Evolutionary conservation across 2,888 invertebrate species (phyloP), one percentile per base, ranked within the genome.

Genomic region (Leucozona laternaria): DNA sequence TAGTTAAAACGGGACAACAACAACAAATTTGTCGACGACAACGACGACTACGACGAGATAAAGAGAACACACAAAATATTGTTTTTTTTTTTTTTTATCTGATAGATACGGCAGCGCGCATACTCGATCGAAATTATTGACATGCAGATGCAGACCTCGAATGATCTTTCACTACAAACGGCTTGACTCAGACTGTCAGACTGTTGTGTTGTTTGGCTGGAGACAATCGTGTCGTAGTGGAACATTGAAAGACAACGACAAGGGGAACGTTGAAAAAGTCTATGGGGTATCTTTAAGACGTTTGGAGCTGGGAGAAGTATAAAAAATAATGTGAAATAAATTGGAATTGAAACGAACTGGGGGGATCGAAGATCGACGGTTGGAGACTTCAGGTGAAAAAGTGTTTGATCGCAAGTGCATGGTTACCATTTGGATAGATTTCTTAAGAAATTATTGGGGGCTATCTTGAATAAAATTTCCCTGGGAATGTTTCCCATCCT

Each of bases 101-200:
- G 75, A 79, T 34, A 86, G 82, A 86, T 82, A 82, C 86, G 58
- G 53, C 66, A 66, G 25, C 66, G 66, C 68, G 72, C 62, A 64
- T 50, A 73, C 86, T 73, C 68, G 37, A 53, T 22, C 17, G 53
- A 66, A 48, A 13, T 58, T 58, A 58, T 40, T 37, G 20, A 40
- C n/a, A 15, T 60, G n/a, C n/a, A 1, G 1, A 55, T 73, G 28
- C 58, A 81, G 73, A 82, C 68, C 53, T 78, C 68, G 81, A 78
- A 76, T 82, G 78, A 86, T 66, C 78, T 82, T 81, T 82, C 82
- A 79, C 86, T 86, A 78, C 60, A 81, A 85, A 82, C 86, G 81
- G 57, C 58, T 79, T 75, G 75, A 82, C 82, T 79, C 82, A 60
- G 79, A 86, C 86, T 86, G 82, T 31, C 2, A n/a, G n/a, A n/a